These are phyloP conservation scores for Pelmatolapia mariae DNA, from an alignment of 2,113 vertebrate species.

Conservation along the genomic window DNA sequence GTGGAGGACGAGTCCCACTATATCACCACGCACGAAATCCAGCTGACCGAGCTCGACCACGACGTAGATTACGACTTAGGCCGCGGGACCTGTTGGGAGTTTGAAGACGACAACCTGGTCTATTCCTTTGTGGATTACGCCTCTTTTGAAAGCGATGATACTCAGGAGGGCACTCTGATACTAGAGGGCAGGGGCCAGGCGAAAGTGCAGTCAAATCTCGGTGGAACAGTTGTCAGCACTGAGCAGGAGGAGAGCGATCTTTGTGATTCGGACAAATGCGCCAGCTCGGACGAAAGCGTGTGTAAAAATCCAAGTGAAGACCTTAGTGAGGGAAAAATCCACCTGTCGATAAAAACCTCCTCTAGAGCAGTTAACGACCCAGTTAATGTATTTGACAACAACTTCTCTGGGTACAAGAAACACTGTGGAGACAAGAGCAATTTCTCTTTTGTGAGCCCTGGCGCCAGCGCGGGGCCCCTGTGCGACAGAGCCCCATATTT, in stretches of 20 bases:
- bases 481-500: conserved; percentile 65
- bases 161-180: conserved; percentile 64
- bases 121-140: conserved; percentile 95
- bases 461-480: conserved; percentile 54
- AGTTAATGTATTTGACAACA: conserved; percentile 67
- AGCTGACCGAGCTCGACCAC: conserved; percentile 91
- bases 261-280: conserved; percentile 71
- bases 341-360: conserved; percentile 84
- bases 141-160: conserved; percentile 87
- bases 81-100: conserved; percentile 86
- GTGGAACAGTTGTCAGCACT: conserved; percentile 77
- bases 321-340: conserved; percentile 71
- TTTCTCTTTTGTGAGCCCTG: conserved; percentile 70
- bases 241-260: conserved; percentile 77
- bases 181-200: conserved; percentile 31
- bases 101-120: conserved; percentile 89
- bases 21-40: conserved; percentile 96
- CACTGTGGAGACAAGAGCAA: conserved; percentile 81
- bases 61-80: conserved; percentile 85
- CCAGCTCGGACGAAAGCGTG: conserved; percentile 73
- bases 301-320: conserved; percentile 60
- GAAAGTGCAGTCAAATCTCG: conserved; percentile 65
- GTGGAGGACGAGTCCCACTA: conserved; percentile 84
- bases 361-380: conserved; percentile 82
- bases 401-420: conserved; percentile 65